These are phyloP conservation scores for Trissolcus brochymenae DNA, from an alignment of 2,888 invertebrate species.

Conservation along the genomic window DNA sequence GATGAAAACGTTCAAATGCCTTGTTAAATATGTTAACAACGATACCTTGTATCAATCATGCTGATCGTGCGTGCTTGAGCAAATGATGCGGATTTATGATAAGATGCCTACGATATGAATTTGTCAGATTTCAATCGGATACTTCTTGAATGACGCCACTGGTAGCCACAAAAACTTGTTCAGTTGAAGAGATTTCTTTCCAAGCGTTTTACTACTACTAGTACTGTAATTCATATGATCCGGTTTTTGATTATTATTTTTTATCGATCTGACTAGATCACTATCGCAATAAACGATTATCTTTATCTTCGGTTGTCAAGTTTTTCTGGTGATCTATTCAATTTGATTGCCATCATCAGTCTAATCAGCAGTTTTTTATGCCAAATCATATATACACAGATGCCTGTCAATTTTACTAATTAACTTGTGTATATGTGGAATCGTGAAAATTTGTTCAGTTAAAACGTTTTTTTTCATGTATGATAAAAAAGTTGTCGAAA, in stretches of 20 bases:
- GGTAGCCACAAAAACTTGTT: slow-evolving; percentile 44
- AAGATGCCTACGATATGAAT: slow-evolving; percentile 52
- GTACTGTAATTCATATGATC: slow-evolving; percentile 30
- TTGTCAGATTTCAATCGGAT: slow-evolving; percentile 52
- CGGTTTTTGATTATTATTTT: slow-evolving; percentile 38
- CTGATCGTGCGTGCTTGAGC: slow-evolving; percentile 61
- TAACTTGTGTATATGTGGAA: too few species aligned
- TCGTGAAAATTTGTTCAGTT: too few species aligned
- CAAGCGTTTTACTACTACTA: slow-evolving; percentile 34
- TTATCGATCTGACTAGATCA: slow-evolving; percentile 35
- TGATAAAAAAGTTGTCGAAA: background rate
- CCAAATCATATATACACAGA: background rate
- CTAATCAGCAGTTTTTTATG: slow-evolving; percentile 14
- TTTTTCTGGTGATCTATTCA: slow-evolving; percentile 38
- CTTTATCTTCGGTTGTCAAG: slow-evolving; percentile 24
- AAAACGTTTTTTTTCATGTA: too few species aligned
- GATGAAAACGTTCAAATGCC: slow-evolving; percentile 23
- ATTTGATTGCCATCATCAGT: slow-evolving; percentile 43
- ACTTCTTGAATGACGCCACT: slow-evolving; percentile 38
- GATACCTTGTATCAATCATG: slow-evolving; percentile 69
- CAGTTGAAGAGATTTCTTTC: slow-evolving; percentile 25
- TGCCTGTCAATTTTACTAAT: slow-evolving; percentile 8
- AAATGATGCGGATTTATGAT: slow-evolving; percentile 54
- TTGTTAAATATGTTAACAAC: slow-evolving; percentile 38
- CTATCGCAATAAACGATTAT: slow-evolving; percentile 25